Evolutionary conservation across 2,888 invertebrate genomes (phyloP).

Genomic region (Euplagia quadripunctaria): DNA sequence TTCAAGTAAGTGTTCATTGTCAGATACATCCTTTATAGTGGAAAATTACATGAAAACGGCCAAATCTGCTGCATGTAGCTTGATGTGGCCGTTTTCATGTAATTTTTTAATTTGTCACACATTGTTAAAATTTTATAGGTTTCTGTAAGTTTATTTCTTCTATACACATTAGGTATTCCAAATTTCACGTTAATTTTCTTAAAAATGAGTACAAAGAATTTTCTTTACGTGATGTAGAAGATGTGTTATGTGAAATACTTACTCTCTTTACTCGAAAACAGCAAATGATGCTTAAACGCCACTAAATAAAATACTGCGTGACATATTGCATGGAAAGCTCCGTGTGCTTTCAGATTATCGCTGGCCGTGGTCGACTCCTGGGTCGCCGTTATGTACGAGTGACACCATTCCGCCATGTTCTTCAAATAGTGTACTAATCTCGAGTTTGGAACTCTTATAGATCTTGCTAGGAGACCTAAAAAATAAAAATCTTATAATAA

Average conservation of each 20-base stretch:
- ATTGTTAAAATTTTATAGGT: too few relatives aligned
- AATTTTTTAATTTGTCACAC: too few relatives aligned
- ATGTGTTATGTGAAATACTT: conserved; percentile 64
- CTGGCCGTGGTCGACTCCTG: conserved; percentile 84
- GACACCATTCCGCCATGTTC: conserved; percentile 94
- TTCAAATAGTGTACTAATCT: conserved; percentile 84
- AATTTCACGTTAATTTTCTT: background rate
- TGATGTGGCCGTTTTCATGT: too few relatives aligned
- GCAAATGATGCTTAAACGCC: conserved; percentile 95
- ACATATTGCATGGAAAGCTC: conserved; percentile 96
- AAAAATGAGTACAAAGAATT: background rate
- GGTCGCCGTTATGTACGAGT: conserved; percentile 91
- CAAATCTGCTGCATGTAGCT: too few relatives aligned
- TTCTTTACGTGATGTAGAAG: background rate
- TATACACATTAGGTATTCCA: background rate
- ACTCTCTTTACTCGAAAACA: conserved; percentile 93
- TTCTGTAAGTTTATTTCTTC: too few relatives aligned
- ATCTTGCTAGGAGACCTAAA: conserved; percentile 77
- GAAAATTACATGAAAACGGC: too few relatives aligned
- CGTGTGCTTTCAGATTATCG: conserved; percentile 89
- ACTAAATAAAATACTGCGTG: conserved; percentile 97
- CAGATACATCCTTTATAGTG: too few relatives aligned
- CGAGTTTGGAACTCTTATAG: conserved; percentile 75
- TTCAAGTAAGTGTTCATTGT: too few relatives aligned
- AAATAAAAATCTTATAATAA: background rate